Base-by-base conservation (phyloP, 2,888 invertebrate genomes). In the Lingula anatina region DNA sequence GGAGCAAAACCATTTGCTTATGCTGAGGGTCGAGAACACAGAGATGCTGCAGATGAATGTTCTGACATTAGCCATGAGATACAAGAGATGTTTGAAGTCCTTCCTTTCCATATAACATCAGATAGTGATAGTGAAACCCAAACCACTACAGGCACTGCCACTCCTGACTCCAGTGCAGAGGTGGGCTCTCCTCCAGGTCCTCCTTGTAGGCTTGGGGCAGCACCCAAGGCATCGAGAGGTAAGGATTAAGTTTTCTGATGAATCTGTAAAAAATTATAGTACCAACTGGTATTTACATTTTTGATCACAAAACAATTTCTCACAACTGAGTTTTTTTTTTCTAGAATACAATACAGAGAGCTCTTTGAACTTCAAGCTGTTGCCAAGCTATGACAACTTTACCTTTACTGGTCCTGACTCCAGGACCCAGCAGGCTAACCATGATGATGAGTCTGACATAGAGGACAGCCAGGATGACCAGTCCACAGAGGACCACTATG, bases 51-150 rank as follows among this genome's bases (percentile, higher is more conserved):
- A 4, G 71, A 74, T 51, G 71, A 66, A 35, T 70, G 66, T n/a
- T 63, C 65, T 47, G 73, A 75, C 51, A 53, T 70, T 39, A 68
- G 69, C 2, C 56, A 71, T 45, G 75, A 75, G 53, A 73, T 73
- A 27, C 58, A 69, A 2, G 73, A 74, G 49, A 70, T 65, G 24
- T 74, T 75, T 48, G 63, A 65, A 18, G 68, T 67, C 35, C 58
- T 75, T n/a, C 75, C 75, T 1, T 75, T 75, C 56, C 65, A 69
- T 51, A 55, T 66, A 5, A 57, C 55, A n/a, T 70, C 70, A 0
- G 75, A 74, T 56, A 71, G 68, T 51, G 75, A 75, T 39, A 69
- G 65, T 47, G 73, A 72, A 44, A 67, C 64, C n/a, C 54, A 60
- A 20, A 48, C 62, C 2, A 54, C 59, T 4, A 55, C 59, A n/a